Percentiles rank a stretch among this genome's conserved stretches.
phyloP scores from a whole-genome alignment of 2,888 invertebrate species.

The Sinopyrophorus schimmeli region DNA sequence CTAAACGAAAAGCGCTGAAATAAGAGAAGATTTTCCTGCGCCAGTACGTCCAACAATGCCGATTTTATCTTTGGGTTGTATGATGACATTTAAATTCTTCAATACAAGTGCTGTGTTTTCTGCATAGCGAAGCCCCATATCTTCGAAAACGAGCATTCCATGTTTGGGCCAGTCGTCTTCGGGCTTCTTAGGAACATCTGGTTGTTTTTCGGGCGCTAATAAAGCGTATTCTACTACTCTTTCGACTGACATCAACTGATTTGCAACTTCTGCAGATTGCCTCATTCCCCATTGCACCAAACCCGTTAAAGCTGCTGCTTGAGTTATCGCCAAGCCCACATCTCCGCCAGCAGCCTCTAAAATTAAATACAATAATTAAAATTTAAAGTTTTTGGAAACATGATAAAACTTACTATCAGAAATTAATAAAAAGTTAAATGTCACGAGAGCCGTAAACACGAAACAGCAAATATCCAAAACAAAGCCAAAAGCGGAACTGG shows the following conservation, averaged over 20 bases:
- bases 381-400: constrained; percentile 6
- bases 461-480: constrained; percentile 68
- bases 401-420: constrained; percentile 45
- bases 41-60: constrained; percentile 85
- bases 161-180: constrained; percentile 69
- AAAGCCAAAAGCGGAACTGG: constrained; percentile 68
- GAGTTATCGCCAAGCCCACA: constrained; percentile 69
- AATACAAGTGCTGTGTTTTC: constrained; percentile 68
- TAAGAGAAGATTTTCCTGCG: constrained; percentile 80
- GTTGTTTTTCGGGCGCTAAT: constrained; percentile 65
- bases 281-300: constrained; percentile 79
- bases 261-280: constrained; percentile 80
- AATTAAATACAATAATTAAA: constrained; percentile 25
- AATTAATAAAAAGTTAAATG: constrained; percentile 65
- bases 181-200: constrained; percentile 58
- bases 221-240: constrained; percentile 79
- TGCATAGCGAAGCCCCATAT: constrained; percentile 69
- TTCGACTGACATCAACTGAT: constrained; percentile 81
- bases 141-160: constrained; percentile 66
- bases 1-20: constrained; percentile 60
- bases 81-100: constrained; percentile 69
- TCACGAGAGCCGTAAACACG: constrained; percentile 65
- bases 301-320: constrained; percentile 63
- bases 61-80: constrained; percentile 74
- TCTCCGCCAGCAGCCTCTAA: constrained; percentile 57